phyloP scores from a whole-genome alignment of 1,140 invertebrate species.

The Lordiphosa collinella region DNA sequence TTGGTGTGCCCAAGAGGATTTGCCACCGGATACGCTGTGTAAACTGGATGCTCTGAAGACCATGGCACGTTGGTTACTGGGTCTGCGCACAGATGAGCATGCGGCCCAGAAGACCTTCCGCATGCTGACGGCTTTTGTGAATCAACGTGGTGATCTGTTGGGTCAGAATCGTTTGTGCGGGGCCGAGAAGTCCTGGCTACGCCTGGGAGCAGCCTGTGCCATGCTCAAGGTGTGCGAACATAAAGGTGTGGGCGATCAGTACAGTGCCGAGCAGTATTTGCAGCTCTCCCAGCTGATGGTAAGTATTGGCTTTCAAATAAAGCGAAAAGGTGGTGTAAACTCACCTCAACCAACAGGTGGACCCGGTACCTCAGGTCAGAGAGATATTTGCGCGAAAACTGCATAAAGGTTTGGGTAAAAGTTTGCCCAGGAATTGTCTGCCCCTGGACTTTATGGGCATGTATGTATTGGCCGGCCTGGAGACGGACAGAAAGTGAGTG shows the following conservation, averaged over 20 bases:
- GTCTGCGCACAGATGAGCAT: conserved; percentile 92
- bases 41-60: conserved; percentile 97
- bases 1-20: conserved; percentile 93
- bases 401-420: conserved; percentile 91
- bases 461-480: conserved; percentile 92
- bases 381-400: conserved; percentile 94
- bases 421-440: conserved; percentile 92
- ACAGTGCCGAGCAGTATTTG: conserved; percentile 96
- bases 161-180: conserved; percentile 87
- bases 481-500: conserved; percentile 85
- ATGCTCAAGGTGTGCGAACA: conserved; percentile 98
- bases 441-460: conserved; percentile 98
- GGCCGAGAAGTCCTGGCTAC: conserved; percentile 95
- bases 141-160: conserved; percentile 90
- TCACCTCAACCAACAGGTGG: conserved; percentile 82
- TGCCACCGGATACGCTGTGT: conserved; percentile 94
- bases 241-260: conserved; percentile 96
- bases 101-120: conserved; percentile 96
- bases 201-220: conserved; percentile 93
- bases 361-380: conserved; percentile 91
- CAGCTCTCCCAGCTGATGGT: conserved; percentile 93
- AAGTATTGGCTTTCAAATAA: conserved; percentile 49
- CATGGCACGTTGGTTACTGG: conserved; percentile 96
- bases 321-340: background rate
- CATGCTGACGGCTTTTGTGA: conserved; percentile 93